Base-by-base conservation (phyloP, 2,113 vertebrate genomes). In the Oncorhynchus clarkii region DNA sequence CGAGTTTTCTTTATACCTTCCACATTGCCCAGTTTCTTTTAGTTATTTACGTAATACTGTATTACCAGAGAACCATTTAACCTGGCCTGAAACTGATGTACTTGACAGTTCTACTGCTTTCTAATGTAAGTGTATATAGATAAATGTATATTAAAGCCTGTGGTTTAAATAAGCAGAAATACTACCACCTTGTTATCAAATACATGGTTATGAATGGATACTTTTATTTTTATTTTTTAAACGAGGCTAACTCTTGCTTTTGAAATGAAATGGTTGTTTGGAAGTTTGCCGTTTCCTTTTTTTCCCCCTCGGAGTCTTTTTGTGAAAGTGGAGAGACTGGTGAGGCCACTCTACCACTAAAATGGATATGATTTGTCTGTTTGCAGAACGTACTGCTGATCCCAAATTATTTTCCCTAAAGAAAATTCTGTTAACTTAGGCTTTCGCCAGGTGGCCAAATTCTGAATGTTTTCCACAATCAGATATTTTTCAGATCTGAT, bases 81-180 rank as follows among this genome's bases (percentile, higher is more conserved):
- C 68, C 77, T 80, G 81, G 76, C 76, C 79, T 77, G 77, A 75
- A 71, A 75, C 84, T 79, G 81, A 79, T 26, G 70, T 85, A 81
- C 76, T 86, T 81, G 78, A 83, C 76, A 54, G 51, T 81, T 74
- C 77, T 75, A 77, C 76, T 79, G 79, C 79, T 82, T 80, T 75
- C 64, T 82, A 71, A 77, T 80, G 78, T 85, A 80, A n/a, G 73
- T 82, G 78, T 85, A 72, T 75, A 80, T 85, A 80, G 51, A 76
- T 69, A 82, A 82, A 78, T 80, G 80, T 85, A 80, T 85, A 82
- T 78, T 82, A 51, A 82, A 85, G 75, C 78, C 80, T 78, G 84
- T 78, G 78, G 73, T 78, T 78, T 79, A 76, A 76, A 22, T 29
- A 48, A 85, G 72, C 71, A 78, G 82, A 77, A 79, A 74, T 77